phyloP scores from a whole-genome alignment of 2,888 invertebrate genomes.

The Mesodorylaimus sp. region DNA sequence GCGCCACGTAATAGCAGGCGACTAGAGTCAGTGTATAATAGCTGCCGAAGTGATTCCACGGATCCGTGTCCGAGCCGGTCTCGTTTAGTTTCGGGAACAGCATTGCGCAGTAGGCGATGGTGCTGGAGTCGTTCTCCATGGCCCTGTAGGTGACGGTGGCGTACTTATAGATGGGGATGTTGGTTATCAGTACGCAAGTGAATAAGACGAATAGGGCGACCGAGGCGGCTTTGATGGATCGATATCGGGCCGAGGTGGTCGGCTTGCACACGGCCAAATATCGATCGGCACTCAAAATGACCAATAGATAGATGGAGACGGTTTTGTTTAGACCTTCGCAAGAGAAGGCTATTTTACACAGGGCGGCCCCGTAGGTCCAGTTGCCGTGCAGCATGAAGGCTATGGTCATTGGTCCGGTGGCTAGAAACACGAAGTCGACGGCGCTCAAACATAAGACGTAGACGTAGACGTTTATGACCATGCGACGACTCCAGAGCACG shows the following conservation, averaged over 20 bases:
- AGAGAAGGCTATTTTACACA: slow-evolving; percentile 6
- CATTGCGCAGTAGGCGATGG: background rate
- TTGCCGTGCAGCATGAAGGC: background rate
- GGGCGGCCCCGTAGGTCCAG: slow-evolving; percentile 6
- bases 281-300: slow-evolving; percentile 11
- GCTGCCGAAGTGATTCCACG: slow-evolving; percentile 1
- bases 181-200: background rate
- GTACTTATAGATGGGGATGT: slow-evolving; percentile 9
- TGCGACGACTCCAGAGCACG: background rate
- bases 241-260: slow-evolving; percentile 3
- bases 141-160: background rate
- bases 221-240: background rate
- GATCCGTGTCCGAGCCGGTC: background rate
- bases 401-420: background rate
- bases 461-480: slow-evolving; percentile 9
- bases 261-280: slow-evolving; percentile 11
- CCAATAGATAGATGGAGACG: slow-evolving; percentile 11
- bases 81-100: slow-evolving; percentile 1
- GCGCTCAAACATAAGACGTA: slow-evolving; percentile 10
- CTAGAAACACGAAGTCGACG: slow-evolving; percentile 3
- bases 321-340: slow-evolving; percentile 11
- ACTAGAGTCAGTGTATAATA: slow-evolving; percentile 6
- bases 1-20: slow-evolving; percentile 5
- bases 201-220: background rate
- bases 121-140: background rate